These are phyloP conservation scores for Dryobates pubescens DNA, from an alignment of 2,797 vertebrate genomes.

Conservation along the genomic window DNA sequence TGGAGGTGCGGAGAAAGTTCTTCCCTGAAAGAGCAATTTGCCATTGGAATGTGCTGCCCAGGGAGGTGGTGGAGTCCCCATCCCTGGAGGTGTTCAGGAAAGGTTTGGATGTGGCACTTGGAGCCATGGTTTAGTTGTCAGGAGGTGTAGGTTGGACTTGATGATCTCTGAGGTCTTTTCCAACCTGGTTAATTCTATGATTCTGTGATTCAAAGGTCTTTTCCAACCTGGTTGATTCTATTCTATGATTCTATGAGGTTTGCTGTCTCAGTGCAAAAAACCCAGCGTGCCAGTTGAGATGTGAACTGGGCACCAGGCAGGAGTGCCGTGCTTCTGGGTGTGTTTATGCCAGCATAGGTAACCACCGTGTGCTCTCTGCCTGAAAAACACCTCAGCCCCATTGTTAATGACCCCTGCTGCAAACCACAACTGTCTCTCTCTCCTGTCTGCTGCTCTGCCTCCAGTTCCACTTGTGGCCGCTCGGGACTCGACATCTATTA, in stretches of 20 bases:
- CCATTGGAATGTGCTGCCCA: too few species aligned
- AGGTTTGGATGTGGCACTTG: too few species aligned
- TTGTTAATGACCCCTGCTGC: not conserved
- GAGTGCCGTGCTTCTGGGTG: rapidly evolving
- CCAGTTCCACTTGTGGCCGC: not conserved
- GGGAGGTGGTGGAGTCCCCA: too few species aligned
- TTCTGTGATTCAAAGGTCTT: too few species aligned
- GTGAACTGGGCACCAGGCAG: rapidly evolving
- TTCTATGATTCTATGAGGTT: not conserved
- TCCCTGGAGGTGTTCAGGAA: too few species aligned
- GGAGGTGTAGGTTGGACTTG: too few species aligned
- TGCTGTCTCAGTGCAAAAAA: not conserved
- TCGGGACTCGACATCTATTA: not conserved
- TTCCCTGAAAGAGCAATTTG: too few species aligned
- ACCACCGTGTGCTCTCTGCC: rapidly evolving
- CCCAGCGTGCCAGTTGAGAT: rapidly evolving
- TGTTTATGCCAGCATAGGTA: rapidly evolving
- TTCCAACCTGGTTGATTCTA: too few species aligned
- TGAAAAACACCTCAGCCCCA: not conserved
- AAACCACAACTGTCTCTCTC: not conserved
- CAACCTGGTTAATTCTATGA: too few species aligned
- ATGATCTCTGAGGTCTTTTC: too few species aligned
- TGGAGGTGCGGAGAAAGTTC: too few species aligned
- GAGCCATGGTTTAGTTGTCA: too few species aligned
- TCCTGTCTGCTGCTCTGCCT: not conserved